Percentiles rank a stretch among this genome's conserved stretches.
Conservation (phyloP, 2,797 vertebrate genomes). For the Thamnophis elegans region DNA sequence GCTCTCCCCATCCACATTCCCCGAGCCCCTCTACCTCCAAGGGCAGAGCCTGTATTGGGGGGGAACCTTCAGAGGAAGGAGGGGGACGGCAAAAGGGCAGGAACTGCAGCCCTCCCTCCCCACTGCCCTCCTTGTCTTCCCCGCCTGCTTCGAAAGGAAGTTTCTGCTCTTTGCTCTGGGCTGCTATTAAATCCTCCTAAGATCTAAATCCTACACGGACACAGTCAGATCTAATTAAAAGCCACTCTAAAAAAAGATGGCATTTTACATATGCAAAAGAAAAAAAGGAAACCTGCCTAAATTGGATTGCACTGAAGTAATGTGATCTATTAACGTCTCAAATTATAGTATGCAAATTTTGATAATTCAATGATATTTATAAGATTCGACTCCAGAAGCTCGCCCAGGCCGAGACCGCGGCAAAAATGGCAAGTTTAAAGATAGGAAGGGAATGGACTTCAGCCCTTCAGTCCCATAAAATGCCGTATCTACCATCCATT, state of each 20-base stretch:
- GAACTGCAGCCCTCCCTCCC: not conserved
- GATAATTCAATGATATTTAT: conserved; percentile 66
- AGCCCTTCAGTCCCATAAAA: conserved; percentile 59
- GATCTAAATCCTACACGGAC: conserved; percentile 2
- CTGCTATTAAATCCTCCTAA: conserved; percentile 29
- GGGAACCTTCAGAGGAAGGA: no score
- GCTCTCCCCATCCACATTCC: not conserved
- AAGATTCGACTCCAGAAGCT: conserved; percentile 64
- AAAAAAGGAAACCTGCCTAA: conserved; percentile 29
- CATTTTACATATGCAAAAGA: conserved; percentile 23
- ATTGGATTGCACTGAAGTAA: conserved; percentile 46
- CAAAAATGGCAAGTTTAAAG: conserved; percentile 62
- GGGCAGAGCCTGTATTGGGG: not conserved
- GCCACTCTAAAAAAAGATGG: conserved; percentile 34
- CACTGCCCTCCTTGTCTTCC: not conserved
- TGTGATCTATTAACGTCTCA: conserved; percentile 55
- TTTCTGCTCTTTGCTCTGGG: not conserved
- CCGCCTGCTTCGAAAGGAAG: not conserved
- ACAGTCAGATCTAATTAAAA: conserved; percentile 16
- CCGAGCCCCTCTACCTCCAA: not conserved
- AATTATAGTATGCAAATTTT: conserved; percentile 61
- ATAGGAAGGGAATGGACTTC: conserved; percentile 55
- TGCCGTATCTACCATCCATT: conserved; percentile 61
- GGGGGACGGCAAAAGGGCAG: not conserved
- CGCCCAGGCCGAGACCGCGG: conserved; percentile 61